Evolutionary conservation across 2,888 invertebrate species (phyloP).

Genomic region (Frankliniella intonsa): DNA sequence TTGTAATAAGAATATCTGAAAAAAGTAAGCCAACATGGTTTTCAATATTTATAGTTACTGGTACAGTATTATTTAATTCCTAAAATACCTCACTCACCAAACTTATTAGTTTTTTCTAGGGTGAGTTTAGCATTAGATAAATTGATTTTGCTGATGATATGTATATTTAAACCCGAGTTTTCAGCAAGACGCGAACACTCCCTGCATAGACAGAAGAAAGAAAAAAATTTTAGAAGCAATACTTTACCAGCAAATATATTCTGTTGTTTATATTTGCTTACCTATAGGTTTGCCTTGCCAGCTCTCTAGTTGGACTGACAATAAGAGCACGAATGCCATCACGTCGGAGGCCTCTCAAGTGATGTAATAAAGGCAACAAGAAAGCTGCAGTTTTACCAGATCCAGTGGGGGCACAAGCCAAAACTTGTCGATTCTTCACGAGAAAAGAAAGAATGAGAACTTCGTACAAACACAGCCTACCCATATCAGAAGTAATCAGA

Average conservation of each 20-base stretch:
- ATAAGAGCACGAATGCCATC: slow-evolving; percentile 81
- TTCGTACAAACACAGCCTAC: no score
- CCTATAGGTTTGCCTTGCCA: slow-evolving; percentile 76
- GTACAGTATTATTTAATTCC: background rate
- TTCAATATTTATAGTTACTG: no score
- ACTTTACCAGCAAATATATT: background rate
- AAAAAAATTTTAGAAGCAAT: background rate
- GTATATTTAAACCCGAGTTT: slow-evolving; percentile 66
- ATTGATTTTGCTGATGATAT: slow-evolving; percentile 74
- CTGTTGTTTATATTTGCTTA: background rate
- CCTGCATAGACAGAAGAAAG: slow-evolving; percentile 27
- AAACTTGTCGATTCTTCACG: slow-evolving; percentile 58
- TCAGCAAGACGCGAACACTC: slow-evolving; percentile 66
- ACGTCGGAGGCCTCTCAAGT: slow-evolving; percentile 62
- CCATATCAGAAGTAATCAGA: slow-evolving; percentile 27
- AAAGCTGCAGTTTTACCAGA: slow-evolving; percentile 97
- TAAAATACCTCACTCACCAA: slow-evolving; percentile 54
- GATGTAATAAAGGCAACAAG: slow-evolving; percentile 78
- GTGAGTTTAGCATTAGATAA: slow-evolving; percentile 41
- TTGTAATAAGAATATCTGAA: slow-evolving; percentile 86
- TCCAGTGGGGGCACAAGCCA: slow-evolving; percentile 96
- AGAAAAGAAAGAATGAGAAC: slow-evolving; percentile 31
- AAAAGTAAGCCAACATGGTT: slow-evolving; percentile 37
- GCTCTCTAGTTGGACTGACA: slow-evolving; percentile 87
- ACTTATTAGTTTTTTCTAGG: slow-evolving; percentile 68